Conservation (phyloP, 2,888 invertebrate species). For the Chesias legatella region DNA sequence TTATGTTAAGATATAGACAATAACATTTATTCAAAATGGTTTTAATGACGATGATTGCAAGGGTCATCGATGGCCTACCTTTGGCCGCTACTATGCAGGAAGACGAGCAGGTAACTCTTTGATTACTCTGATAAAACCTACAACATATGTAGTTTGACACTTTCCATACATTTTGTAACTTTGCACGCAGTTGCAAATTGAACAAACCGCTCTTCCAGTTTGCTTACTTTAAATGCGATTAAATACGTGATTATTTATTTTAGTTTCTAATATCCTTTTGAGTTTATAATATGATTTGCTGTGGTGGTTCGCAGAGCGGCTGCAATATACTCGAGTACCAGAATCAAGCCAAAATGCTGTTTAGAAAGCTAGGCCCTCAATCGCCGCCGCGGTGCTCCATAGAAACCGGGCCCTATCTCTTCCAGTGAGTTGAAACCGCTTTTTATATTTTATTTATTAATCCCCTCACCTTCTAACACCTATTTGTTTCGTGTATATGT, state of each 20-base stretch:
- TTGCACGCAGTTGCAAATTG: conserved; percentile 9
- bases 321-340: conserved; percentile 98
- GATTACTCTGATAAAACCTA: conserved; percentile 7
- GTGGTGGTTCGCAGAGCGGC: conserved; percentile 87
- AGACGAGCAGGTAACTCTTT: conserved; percentile 92
- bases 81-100: conserved; percentile 98
- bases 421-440: conserved; percentile 91
- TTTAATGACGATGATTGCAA: conserved; percentile 97
- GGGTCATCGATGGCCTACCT: conserved; percentile 96
- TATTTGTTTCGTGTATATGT: too few relatives aligned
- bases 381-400: conserved; percentile 96
- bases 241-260: conserved; percentile 35
- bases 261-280: conserved; percentile 35
- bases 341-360: conserved; percentile 99
- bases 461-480: too few relatives aligned
- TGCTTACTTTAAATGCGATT: conserved; percentile 23
- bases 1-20: conserved; percentile 41
- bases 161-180: conserved; percentile 1
- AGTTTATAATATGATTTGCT: conserved; percentile 60
- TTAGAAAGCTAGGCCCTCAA: conserved; percentile 94
- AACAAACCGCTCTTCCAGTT: conserved; percentile 8
- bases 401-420: conserved; percentile 97
- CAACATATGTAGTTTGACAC: conserved; percentile 2
- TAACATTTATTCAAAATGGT: conserved; percentile 86
- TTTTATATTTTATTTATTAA: conserved; percentile 44